Conservation (phyloP, 2,797 vertebrate genomes). For the Macropus fuliginosus region DNA sequence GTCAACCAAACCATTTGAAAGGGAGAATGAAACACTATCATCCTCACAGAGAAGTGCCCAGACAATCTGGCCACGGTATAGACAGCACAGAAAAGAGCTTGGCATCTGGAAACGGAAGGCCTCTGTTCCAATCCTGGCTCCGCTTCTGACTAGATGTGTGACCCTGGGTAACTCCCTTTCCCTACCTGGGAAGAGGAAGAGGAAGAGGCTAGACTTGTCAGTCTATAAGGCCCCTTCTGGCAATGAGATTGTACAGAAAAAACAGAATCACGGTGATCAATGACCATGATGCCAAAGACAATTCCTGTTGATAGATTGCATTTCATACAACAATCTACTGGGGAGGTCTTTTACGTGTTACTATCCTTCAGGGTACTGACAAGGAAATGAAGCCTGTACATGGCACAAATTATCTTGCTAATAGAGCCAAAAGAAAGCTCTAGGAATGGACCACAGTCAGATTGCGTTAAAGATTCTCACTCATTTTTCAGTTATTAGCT, state of each 20-base stretch:
- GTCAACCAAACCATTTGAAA: constrained; percentile 49
- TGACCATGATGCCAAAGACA: neutral
- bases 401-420: neutral
- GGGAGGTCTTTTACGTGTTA: neutral
- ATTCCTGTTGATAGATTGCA: neutral
- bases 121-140: neutral
- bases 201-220: neutral
- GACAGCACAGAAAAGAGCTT: constrained; percentile 7
- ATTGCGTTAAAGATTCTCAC: neutral
- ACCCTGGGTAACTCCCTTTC: constrained; percentile 26
- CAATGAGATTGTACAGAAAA: constrained; percentile 16
- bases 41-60: constrained; percentile 27
- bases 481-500: neutral
- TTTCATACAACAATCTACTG: neutral
- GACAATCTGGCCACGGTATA: neutral
- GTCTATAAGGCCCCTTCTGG: constrained; percentile 22
- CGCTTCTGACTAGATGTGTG: neutral
- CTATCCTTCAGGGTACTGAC: neutral
- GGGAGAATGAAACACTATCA: constrained; percentile 9
- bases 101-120: constrained; percentile 21
- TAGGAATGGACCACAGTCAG: neutral
- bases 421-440: neutral
- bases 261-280: neutral
- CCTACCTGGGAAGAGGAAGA: constrained; percentile 27
- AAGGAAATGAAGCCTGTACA: neutral